These are phyloP conservation scores for Benitochromis conjunctus DNA, from an alignment of 2,113 vertebrate genomes.

Conservation along the genomic window DNA sequence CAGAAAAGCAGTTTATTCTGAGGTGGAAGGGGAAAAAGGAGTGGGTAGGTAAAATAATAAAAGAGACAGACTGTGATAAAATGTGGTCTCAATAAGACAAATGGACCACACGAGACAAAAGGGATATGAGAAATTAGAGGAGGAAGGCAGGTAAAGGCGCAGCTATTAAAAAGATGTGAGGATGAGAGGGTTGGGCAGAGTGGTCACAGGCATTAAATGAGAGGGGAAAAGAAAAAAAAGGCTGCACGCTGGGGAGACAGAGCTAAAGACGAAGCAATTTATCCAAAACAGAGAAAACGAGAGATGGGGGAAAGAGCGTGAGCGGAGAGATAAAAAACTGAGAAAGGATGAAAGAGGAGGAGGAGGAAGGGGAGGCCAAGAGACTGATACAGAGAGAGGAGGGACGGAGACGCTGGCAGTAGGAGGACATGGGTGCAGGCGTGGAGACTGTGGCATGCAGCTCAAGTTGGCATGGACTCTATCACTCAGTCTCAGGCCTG, in stretches of 20 bases:
- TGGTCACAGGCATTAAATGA: conserved; percentile 24
- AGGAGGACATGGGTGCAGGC: conserved; percentile 51
- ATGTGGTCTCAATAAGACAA: conserved; percentile 6
- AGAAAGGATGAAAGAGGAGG: conserved; percentile 15
- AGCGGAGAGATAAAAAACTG: conserved; percentile 30
- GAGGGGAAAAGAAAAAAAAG: not conserved
- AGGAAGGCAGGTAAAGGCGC: conserved; percentile 21
- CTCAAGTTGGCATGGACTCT: conserved; percentile 69
- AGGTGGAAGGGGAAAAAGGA: not conserved
- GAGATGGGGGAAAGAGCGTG: conserved; percentile 17
- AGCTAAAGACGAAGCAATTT: conserved; percentile 31
- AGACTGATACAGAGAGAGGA: conserved; percentile 32
- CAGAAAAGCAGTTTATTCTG: not conserved
- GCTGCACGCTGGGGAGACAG: conserved; percentile 1
- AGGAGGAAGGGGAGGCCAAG: not conserved
- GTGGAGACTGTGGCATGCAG: conserved; percentile 60
- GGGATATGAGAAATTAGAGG: conserved; percentile 30
- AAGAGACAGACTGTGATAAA: conserved; percentile 8
- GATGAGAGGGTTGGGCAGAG: conserved; percentile 31
- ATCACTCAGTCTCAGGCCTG: conserved; percentile 70
- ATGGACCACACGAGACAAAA: conserved; percentile 4
- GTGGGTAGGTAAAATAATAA: not conserved
- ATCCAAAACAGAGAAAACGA: conserved; percentile 21
- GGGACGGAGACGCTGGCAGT: conserved; percentile 42
- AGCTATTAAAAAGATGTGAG: conserved; percentile 20